phyloP scores from a whole-genome alignment of 2,888 invertebrate species.

The Pandemis heparana region DNA sequence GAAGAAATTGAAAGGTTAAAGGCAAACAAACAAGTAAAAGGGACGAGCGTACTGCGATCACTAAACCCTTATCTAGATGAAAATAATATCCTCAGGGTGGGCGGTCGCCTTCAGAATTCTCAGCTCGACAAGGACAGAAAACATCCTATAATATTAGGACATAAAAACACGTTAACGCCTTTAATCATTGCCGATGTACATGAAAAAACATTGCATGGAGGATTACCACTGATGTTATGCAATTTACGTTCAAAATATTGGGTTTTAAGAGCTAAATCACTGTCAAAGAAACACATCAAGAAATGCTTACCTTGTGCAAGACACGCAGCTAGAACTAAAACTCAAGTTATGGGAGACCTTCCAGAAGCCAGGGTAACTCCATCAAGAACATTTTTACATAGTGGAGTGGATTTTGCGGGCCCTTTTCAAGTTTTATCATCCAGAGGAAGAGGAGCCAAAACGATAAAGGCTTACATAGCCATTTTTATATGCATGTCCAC shows the following conservation, averaged over 20 bases:
- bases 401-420: constrained; percentile 27
- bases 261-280: constrained; percentile 5
- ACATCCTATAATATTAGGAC: no score
- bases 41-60: no score
- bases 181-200: background rate
- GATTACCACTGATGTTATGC: background rate
- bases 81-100: no score
- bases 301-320: constrained; percentile 9
- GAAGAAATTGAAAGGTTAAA: no score
- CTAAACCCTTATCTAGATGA: no score
- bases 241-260: constrained; percentile 16
- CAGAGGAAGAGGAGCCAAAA: constrained; percentile 20
- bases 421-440: background rate
- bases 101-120: no score
- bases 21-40: no score
- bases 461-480: constrained; percentile 14
- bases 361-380: constrained; percentile 8
- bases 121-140: no score
- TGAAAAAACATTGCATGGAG: constrained; percentile 6
- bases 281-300: background rate
- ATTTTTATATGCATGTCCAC: constrained; percentile 46
- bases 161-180: background rate
- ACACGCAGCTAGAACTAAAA: background rate
- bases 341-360: constrained; percentile 20
- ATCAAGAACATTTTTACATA: constrained; percentile 15